phyloP scores from a whole-genome alignment of 1,140 invertebrate species.

The Bombus confusus region DNA sequence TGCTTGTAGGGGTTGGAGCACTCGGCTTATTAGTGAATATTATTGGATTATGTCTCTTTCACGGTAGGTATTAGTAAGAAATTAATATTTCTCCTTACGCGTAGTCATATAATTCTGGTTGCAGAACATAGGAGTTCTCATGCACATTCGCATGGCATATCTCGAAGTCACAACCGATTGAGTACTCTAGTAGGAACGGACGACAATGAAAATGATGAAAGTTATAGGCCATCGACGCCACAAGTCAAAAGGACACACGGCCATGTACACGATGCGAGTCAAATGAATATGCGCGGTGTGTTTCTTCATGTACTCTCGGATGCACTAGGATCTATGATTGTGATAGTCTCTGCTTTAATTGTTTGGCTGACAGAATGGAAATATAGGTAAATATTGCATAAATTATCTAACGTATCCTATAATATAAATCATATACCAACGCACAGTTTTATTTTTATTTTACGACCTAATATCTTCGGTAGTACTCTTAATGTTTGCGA shows the following conservation, averaged over 20 bases:
- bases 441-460: too few relatives aligned
- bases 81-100: not conserved
- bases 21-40: slow-evolving; percentile 92
- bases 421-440: not conserved
- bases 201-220: slow-evolving; percentile 91
- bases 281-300: slow-evolving; percentile 99
- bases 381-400: slow-evolving; percentile 81
- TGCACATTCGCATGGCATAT: slow-evolving; percentile 88
- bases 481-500: not conserved
- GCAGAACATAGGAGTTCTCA: slow-evolving; percentile 90
- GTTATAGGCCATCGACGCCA: slow-evolving; percentile 83
- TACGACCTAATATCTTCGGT: not conserved
- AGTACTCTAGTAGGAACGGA: slow-evolving; percentile 87
- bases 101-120: slow-evolving; percentile 7
- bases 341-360: slow-evolving; percentile 95
- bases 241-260: slow-evolving; percentile 81
- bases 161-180: slow-evolving; percentile 84
- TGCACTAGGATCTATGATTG: slow-evolving; percentile 97
- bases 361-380: slow-evolving; percentile 94
- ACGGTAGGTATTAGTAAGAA: slow-evolving; percentile 85
- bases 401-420: not conserved
- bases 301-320: slow-evolving; percentile 99
- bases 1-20: slow-evolving; percentile 90
- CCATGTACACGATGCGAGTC: slow-evolving; percentile 86
- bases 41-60: slow-evolving; percentile 91